phyloP scores from a whole-genome alignment of 2,797 vertebrate genomes.

The Sebastes flavidus region DNA sequence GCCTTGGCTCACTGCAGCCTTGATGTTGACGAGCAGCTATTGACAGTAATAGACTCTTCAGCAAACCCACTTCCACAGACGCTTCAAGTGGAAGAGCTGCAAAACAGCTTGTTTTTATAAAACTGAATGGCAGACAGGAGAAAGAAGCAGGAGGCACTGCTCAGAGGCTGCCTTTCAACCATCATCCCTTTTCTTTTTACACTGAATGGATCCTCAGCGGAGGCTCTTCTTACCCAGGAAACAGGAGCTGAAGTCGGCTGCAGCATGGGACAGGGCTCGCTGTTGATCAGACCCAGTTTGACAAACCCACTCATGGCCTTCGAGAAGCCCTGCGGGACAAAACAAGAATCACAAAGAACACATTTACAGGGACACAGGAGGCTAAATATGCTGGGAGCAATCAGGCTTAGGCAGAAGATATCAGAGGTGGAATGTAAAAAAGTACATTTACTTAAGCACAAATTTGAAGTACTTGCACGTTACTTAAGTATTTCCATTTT shows the following conservation, averaged over 20 bases:
- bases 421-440: neutral
- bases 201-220: neutral
- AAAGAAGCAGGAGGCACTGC: neutral
- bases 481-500: neutral
- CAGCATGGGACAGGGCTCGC: constrained; percentile 83
- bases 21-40: constrained; percentile 47
- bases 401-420: neutral
- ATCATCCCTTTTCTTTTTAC: neutral
- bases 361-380: neutral
- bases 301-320: constrained; percentile 89
- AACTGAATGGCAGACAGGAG: neutral
- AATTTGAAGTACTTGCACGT: neutral
- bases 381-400: neutral
- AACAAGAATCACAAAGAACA: neutral
- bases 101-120: constrained; percentile 21
- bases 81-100: constrained; percentile 21
- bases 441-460: neutral
- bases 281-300: constrained; percentile 91
- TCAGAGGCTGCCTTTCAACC: neutral
- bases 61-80: constrained; percentile 1
- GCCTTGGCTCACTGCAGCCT: constrained; percentile 38
- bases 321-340: constrained; percentile 86
- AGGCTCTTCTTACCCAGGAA: constrained; percentile 87
- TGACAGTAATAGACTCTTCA: constrained; percentile 45
- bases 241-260: constrained; percentile 66